These are phyloP conservation scores for Globodera rostochiensis DNA, from an alignment of 1,140 invertebrate species.

Conservation along the genomic window DNA sequence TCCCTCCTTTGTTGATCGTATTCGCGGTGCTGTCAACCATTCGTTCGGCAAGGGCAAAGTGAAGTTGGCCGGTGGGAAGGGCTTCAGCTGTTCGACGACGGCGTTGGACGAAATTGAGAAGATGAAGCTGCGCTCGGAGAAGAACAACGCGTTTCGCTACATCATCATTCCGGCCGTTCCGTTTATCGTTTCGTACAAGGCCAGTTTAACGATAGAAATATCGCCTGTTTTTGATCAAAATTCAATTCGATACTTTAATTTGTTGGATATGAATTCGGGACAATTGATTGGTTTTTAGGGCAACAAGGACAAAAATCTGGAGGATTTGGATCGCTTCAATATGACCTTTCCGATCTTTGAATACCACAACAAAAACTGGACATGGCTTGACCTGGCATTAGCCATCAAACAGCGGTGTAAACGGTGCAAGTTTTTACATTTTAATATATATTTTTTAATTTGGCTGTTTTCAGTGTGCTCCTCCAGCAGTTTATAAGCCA, in stretches of 20 bases:
- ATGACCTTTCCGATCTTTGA: conserved; percentile 71
- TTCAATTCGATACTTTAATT: too few species aligned
- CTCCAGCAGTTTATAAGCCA: conserved; percentile 63
- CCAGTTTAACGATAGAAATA: conserved; percentile 35
- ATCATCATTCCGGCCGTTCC: conserved; percentile 95
- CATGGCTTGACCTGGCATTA: conserved; percentile 94
- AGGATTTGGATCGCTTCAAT: conserved; percentile 89
- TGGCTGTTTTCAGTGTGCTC: conserved; percentile 21
- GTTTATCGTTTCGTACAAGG: conserved; percentile 87
- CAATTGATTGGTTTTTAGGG: conserved; percentile 70
- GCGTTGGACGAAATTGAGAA: conserved; percentile 86
- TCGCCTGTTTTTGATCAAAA: too few species aligned
- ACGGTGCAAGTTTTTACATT: conserved; percentile 73
- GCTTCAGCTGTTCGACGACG: conserved; percentile 49
- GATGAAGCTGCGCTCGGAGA: conserved; percentile 96
- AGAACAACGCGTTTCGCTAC: conserved; percentile 97
- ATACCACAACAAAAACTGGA: conserved; percentile 88
- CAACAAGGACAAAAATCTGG: conserved; percentile 96
- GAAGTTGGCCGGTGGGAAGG: conserved; percentile 59
- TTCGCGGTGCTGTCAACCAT: conserved; percentile 47
- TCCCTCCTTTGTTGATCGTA: conserved; percentile 44
- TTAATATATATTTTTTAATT: conserved; percentile 74
- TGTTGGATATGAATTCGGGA: too few species aligned
- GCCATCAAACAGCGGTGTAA: conserved; percentile 89
- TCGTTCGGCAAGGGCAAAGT: conserved; percentile 46